Base-by-base conservation (phyloP, 2,113 vertebrate species). In the Gavialis gangeticus region DNA sequence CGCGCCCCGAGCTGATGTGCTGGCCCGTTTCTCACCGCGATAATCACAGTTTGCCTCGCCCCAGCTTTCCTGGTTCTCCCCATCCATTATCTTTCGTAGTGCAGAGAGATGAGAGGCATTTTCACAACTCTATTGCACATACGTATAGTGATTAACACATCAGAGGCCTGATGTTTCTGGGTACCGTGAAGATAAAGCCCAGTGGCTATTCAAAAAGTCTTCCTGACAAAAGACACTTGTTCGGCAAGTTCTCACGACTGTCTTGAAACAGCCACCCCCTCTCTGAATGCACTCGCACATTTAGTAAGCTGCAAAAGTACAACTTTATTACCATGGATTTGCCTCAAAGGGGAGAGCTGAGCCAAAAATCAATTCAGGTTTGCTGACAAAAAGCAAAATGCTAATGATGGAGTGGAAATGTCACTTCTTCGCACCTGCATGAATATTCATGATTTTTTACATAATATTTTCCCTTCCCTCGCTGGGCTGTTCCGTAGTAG, bases 331-430 rank as follows among this genome's bases (percentile, higher is more conserved):
- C 80, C 87, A 71, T 0, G 28, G 90, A 93, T 88, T 96, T 96
- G 96, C 75, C 94, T 97, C 90, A 95, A 93, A 97, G 87, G 80
- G 87, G 83, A 96, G 93, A 95, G 94, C 85, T 71, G 92, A 96
- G 90, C 78, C 92, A 95, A 97, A 95, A 94, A 96, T 96, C 94
- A 95, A 94, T 96, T 93, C 58, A 67, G 30, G 75, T 94, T 93
- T 96, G 95, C 95, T 96, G 96, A 96, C 96, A 96, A 95, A 96
- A 96, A 91, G 94, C 92, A 95, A 96, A 95, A 97, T 95, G 95
- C 89, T 95, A 96, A 96, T 89, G 94, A 82, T 63, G 62, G 89
- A 96, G 95, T 92, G 94, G 95, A 91, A 96, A 96, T 96, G 95
- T 96, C 94, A 96, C 85, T 96, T 58, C 82, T 89, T 89, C 91